A percentile compares a stretch with the other conserved stretches of the same genome.
Conservation (phyloP, 35 echinoderm and acorn worm species). For the Apostichopus japonicus region DNA sequence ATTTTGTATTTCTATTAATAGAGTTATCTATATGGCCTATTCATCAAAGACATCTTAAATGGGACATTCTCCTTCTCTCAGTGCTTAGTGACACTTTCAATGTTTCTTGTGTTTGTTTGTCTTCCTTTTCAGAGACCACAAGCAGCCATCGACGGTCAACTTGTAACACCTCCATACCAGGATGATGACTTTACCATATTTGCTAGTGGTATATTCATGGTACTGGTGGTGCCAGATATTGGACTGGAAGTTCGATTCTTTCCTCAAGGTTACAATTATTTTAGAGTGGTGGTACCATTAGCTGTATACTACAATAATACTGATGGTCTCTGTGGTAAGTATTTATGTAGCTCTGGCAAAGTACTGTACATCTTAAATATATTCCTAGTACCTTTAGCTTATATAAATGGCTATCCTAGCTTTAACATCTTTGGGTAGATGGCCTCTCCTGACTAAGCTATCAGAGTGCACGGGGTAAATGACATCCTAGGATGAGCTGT, state of each 20-base stretch:
- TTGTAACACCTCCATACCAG: slow-evolving; percentile 4
- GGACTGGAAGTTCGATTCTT: slow-evolving; percentile 64
- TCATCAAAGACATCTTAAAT: too few species aligned
- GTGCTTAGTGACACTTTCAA: too few species aligned
- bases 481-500: too few species aligned
- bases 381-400: not conserved
- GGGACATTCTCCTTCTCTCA: too few species aligned
- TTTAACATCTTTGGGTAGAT: too few species aligned
- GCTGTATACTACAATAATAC: slow-evolving; percentile 55
- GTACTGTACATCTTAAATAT: too few species aligned
- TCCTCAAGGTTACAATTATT: slow-evolving; percentile 29
- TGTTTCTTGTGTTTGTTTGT: not conserved
- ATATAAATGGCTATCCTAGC: too few species aligned
- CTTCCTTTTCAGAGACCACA: slow-evolving; percentile 18
- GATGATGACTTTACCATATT: slow-evolving; percentile 17
- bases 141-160: not conserved
- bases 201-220: slow-evolving; percentile 49
- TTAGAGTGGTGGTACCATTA: slow-evolving; percentile 60
- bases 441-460: too few species aligned
- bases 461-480: too few species aligned
- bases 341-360: too few species aligned
- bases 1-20: too few species aligned
- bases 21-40: too few species aligned
- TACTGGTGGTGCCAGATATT: slow-evolving; percentile 41
- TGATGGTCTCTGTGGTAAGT: slow-evolving; percentile 69